phyloP scores from a whole-genome alignment of 2,888 invertebrate genomes.

The Ellobium chinense region DNA sequence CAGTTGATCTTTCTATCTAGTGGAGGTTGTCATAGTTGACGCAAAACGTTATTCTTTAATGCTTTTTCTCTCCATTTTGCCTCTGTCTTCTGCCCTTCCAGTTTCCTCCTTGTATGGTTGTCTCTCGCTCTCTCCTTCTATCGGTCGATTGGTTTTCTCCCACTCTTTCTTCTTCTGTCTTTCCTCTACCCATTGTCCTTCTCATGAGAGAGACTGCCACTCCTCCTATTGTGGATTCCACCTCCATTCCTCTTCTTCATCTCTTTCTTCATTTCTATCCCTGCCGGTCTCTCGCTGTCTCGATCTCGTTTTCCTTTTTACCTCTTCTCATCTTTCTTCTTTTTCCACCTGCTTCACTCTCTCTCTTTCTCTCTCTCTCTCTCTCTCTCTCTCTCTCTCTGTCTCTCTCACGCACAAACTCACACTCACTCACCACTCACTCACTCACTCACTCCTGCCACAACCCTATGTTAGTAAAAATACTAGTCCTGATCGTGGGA shows the following conservation, averaged over 20 bases:
- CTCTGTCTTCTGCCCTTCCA: too few species aligned
- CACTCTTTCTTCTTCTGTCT: background rate
- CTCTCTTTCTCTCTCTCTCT: slow-evolving; percentile 19
- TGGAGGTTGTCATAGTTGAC: too few species aligned
- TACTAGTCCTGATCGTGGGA: too few species aligned
- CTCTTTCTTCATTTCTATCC: background rate
- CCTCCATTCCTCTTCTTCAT: slow-evolving; percentile 1
- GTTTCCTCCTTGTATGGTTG: background rate
- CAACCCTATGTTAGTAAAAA: too few species aligned
- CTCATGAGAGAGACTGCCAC: background rate
- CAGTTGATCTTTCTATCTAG: too few species aligned
- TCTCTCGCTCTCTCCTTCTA: background rate
- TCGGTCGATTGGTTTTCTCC: background rate
- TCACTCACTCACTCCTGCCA: slow-evolving; percentile 13
- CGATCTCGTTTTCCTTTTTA: background rate
- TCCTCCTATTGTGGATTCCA: background rate
- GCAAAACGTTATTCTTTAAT: too few species aligned
- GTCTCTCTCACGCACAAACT: slow-evolving; percentile 26
- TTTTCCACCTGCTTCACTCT: background rate
- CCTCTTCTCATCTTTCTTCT: slow-evolving; percentile 9
- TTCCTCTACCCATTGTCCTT: background rate
- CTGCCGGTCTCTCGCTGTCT: background rate
- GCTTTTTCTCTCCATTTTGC: too few species aligned
- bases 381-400: slow-evolving; percentile 29
- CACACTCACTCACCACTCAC: slow-evolving; percentile 25